These are phyloP conservation scores for Bubalus kerabau DNA, from an alignment of 2,113 vertebrate genomes.

Conservation along the genomic window DNA sequence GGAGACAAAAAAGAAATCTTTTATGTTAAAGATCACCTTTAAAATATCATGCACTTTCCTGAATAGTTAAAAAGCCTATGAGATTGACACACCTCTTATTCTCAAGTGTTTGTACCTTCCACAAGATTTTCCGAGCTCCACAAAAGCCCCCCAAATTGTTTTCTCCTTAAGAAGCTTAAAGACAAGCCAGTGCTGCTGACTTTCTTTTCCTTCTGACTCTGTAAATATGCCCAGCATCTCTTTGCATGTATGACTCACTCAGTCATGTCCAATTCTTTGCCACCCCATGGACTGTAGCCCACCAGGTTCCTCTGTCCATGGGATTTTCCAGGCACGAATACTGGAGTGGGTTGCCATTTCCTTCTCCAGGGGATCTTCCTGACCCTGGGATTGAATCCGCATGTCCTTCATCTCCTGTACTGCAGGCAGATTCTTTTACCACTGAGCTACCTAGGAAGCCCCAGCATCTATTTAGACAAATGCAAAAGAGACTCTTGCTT, in stretches of 20 bases:
- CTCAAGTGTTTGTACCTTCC: background rate
- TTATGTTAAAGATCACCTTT: background rate
- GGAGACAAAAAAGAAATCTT: background rate
- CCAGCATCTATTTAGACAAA: background rate
- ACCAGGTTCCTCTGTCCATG: background rate
- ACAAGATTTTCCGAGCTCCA: background rate
- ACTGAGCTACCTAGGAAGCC: background rate
- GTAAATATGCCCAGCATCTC: background rate
- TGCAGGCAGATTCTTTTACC: background rate
- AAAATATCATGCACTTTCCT: background rate
- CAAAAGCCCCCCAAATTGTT: background rate
- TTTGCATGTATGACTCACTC: background rate
- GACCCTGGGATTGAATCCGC: background rate
- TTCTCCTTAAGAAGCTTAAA: background rate
- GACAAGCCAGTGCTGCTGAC: background rate
- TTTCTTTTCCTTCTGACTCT: background rate
- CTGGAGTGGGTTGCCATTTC: background rate
- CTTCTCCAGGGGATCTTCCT: background rate
- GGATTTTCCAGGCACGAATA: background rate
- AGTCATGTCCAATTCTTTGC: background rate
- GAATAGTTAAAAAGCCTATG: background rate
- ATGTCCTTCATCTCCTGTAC: background rate
- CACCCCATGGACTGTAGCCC: background rate
- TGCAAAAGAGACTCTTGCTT: background rate
- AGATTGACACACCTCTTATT: background rate